Conservation (phyloP, 2,888 invertebrate species). For the Trisateles emortualis region DNA sequence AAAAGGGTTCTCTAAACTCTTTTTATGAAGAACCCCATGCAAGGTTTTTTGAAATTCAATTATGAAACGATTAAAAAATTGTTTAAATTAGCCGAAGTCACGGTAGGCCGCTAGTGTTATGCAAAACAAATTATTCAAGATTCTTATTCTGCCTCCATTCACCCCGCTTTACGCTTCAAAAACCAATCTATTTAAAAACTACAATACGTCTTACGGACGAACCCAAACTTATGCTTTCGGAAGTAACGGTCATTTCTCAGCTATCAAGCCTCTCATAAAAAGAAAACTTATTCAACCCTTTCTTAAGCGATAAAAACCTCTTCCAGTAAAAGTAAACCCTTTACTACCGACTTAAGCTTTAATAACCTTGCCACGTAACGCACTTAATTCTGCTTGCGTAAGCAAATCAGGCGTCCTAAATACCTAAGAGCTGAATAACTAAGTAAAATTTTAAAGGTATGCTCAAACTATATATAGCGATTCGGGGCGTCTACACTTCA, state of each 20-base stretch:
- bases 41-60: too few species aligned
- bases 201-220: neutral
- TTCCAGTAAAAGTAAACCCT: neutral
- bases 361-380: slow-evolving; percentile 5
- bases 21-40: too few species aligned
- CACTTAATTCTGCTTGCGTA: slow-evolving; percentile 10
- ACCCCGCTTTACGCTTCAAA: too few species aligned
- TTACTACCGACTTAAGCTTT: neutral
- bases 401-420: slow-evolving; percentile 12
- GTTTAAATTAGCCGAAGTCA: too few species aligned
- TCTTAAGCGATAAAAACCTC: neutral
- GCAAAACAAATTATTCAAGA: too few species aligned
- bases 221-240: neutral
- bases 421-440: slow-evolving; percentile 10
- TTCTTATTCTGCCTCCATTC: too few species aligned
- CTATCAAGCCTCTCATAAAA: neutral
- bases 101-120: too few species aligned
- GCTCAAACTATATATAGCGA: neutral
- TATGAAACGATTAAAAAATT: too few species aligned
- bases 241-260: neutral
- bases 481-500: too few species aligned
- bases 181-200: neutral
- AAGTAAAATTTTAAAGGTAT: neutral
- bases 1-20: too few species aligned
- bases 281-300: neutral